These are phyloP conservation scores for Mobula birostris DNA, from an alignment of 2,113 vertebrate genomes.

Conservation along the genomic window DNA sequence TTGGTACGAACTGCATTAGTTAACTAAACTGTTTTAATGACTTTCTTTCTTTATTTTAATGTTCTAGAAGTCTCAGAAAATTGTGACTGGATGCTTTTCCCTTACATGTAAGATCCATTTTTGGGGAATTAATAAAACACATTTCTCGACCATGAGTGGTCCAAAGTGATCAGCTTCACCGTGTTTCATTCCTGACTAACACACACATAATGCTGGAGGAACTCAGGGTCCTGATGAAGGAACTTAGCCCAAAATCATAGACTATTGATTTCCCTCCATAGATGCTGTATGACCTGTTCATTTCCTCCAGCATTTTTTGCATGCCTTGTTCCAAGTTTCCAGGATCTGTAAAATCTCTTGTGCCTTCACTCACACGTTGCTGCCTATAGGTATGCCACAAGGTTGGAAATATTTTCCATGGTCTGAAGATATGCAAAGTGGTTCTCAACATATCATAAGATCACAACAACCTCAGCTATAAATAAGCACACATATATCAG, in stretches of 20 bases:
- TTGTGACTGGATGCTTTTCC: neutral
- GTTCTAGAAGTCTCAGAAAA: neutral
- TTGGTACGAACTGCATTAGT: neutral
- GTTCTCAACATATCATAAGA: neutral
- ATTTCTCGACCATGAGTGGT: neutral
- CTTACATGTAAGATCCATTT: neutral
- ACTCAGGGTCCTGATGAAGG: neutral
- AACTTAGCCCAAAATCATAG: too few relatives aligned
- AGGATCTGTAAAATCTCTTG: too few relatives aligned
- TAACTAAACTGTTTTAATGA: neutral
- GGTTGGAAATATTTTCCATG: neutral
- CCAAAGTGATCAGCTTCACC: neutral
- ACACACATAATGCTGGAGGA: too few relatives aligned
- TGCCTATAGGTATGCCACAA: neutral
- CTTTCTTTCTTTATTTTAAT: neutral
- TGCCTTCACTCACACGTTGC: neutral
- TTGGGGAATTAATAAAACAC: neutral
- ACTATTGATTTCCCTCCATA: too few relatives aligned
- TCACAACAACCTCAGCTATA: neutral
- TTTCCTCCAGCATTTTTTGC: too few relatives aligned
- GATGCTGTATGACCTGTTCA: too few relatives aligned
- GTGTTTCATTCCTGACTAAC: neutral
- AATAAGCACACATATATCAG: neutral
- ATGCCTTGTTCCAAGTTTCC: too few relatives aligned
- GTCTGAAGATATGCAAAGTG: neutral